Base-by-base conservation (phyloP, 2,888 invertebrate genomes). In the Mystacides longicornis region DNA sequence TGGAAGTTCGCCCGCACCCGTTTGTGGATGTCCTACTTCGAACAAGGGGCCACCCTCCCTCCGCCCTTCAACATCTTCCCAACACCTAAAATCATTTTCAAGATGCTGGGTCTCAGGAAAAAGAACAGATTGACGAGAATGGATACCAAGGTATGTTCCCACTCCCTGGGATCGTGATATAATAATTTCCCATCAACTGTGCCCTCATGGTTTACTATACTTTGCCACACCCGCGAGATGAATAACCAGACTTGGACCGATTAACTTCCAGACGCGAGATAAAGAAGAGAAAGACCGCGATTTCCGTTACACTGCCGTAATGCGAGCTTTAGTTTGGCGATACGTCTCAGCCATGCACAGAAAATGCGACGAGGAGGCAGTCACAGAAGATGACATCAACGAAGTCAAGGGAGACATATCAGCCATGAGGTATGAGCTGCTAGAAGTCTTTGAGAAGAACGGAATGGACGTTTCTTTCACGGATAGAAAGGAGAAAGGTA, bases 1-100 rank as follows among this genome's bases (percentile, higher is more conserved):
- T 96, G 96, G 96, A 96, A 96, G 72, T 96, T 95, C 69, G 95
- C 96, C 0, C 80, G 96, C 48, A 93, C 93, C 1, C 88, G 90
- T 64, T 75, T 97, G 2, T 96, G 96, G 95, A 88, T 96, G 83
- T 93, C 90, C 65, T 97, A 93, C 69, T 97, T 97, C 67, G 95
- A 95, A 67, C 91, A 89, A 65, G 87, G 87, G 22, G 87, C 89
- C 0, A 96, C 95, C 0, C 74, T 96, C 22, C 95, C 96, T 0
- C 87, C 95, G 0, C 96, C 96, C 0, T 96, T 96, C 72, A 96
- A 96, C 70, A 86, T 95, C 48, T 75, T 96, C 57, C 95, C 95
- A 0, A 89, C 89, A 1, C 87, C 92, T 0, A 96, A 96, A 70
- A 76, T 88, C 61, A 64, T 89, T 5, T 74, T 86, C 50, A 83